Base-by-base conservation (phyloP, 2,113 vertebrate species). In the Coregonus clupeaformis region DNA sequence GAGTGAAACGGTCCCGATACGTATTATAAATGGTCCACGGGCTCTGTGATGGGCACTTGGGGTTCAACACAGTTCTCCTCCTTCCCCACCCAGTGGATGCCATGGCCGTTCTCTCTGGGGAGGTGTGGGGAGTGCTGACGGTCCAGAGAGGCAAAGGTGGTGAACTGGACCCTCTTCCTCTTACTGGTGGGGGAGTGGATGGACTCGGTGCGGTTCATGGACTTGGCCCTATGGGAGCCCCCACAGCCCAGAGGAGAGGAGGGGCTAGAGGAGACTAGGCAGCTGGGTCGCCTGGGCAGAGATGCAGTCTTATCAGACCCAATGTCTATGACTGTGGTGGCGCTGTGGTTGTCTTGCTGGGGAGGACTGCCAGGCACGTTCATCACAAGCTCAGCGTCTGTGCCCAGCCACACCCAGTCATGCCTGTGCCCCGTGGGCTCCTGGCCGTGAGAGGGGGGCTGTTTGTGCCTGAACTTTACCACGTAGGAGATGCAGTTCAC, bases 91-190 rank as follows among this genome's bases (percentile, higher is more conserved):
- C 97, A 97, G 83, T 95, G 93, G 73, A 95, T 92, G 72, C 95
- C 93, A 0, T 94, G 92, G 77, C 95, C 94, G 0, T 93, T 91
- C 24, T 93, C 89, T 69, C 88, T 87, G 36, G 89, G 65, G 5
- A 94, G 75, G 77, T 89, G 91, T 76, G 92, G 88, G 0, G 92
- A 66, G 65, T 89, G 90, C 7, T 93, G 92, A 1, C 92, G 92
- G 0, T 95, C 96, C 0, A 91, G 77, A 9, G 94, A 92, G n/a
- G 95, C 93, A 76, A 98, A 98, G 3, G 97, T 98, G 78, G 95
- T 96, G 80, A 98, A 98, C 59, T 95, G 96, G 29, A 99, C 97
- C 83, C 96, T 92, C 94, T 97, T 98, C 85, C 97, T 92, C 86
- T 96, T 97, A 45, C 96, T 98, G 90, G 97, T 98, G 57, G 97